Evolutionary conservation across 2,797 vertebrate genomes (phyloP).

Genomic region (Bradypodion pumilum): DNA sequence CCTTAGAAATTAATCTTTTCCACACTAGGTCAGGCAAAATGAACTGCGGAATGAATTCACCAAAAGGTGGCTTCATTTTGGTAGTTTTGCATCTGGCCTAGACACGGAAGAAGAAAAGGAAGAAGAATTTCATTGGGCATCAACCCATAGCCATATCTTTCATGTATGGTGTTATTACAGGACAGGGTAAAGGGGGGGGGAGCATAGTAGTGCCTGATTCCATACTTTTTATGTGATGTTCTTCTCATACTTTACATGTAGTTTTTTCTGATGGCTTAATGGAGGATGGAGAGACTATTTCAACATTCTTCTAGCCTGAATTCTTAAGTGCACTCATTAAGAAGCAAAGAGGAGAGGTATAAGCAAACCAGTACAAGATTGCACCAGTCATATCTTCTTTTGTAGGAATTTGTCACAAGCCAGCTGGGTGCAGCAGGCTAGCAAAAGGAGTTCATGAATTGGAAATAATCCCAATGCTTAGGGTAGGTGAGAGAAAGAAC

Average conservation of each 20-base stretch:
- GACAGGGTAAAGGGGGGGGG: background rate
- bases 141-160: background rate
- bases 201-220: slow-evolving; percentile 1
- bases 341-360: background rate
- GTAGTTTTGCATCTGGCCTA: too few species aligned
- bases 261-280: background rate
- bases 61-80: too few species aligned
- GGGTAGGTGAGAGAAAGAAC: too few species aligned
- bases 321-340: slow-evolving; percentile 14
- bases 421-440: background rate
- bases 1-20: slow-evolving; percentile 29
- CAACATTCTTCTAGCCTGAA: background rate
- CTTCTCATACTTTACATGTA: background rate
- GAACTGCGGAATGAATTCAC: too few species aligned
- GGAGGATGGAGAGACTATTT: slow-evolving; percentile 28
- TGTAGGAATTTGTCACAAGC: background rate
- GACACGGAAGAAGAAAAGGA: too few species aligned
- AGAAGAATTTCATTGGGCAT: slow-evolving; percentile 30
- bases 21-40: too few species aligned
- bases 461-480: too few species aligned
- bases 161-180: background rate
- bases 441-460: too few species aligned
- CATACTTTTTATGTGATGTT: background rate
- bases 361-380: background rate
- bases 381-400: background rate